phyloP scores from a whole-genome alignment of 2,888 invertebrate genomes.

The Macrophya alboannulata region DNA sequence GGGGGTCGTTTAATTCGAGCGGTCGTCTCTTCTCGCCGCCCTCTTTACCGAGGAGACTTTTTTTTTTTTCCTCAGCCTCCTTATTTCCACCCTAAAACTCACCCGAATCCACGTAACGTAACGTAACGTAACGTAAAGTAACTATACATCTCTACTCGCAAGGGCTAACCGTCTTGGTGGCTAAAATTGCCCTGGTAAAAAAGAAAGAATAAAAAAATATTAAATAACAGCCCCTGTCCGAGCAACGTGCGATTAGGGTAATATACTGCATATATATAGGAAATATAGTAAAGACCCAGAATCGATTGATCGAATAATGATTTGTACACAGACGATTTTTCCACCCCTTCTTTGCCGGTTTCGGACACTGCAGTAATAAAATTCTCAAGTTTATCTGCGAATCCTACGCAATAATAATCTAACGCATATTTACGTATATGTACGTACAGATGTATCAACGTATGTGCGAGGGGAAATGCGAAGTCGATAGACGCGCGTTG shows the following conservation, averaged over 20 bases:
- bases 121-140: background rate
- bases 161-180: background rate
- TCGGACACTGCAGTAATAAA: background rate
- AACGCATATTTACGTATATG: background rate
- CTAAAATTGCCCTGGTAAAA: too few species aligned
- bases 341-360: background rate
- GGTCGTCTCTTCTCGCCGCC: conserved; percentile 15
- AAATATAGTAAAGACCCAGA: background rate
- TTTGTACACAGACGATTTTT: background rate
- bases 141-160: background rate
- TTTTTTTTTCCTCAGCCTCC: background rate
- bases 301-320: background rate
- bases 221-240: background rate
- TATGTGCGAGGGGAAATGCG: background rate
- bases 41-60: background rate
- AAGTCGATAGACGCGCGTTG: background rate
- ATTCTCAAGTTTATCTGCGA: background rate
- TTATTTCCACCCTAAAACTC: background rate
- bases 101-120: background rate
- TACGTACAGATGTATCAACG: too few species aligned
- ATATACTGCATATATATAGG: too few species aligned
- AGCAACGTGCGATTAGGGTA: too few species aligned
- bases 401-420: conserved; percentile 1
- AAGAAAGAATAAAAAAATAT: background rate
- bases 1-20: conserved; percentile 62